These are phyloP conservation scores for Helarctos malayanus DNA, from an alignment of 2,797 vertebrate species.

Conservation along the genomic window DNA sequence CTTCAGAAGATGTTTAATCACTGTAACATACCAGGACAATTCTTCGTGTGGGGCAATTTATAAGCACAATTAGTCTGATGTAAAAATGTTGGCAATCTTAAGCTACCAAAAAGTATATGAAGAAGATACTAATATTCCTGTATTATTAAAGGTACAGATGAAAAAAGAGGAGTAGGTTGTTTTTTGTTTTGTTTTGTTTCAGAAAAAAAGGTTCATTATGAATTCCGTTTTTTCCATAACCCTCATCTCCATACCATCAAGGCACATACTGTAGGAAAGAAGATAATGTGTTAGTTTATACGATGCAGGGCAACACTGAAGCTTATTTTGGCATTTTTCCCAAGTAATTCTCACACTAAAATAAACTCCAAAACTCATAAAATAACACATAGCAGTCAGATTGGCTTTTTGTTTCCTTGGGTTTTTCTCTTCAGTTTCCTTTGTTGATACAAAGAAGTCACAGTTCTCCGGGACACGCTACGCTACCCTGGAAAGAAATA, in stretches of 20 bases:
- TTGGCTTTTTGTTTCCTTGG: not conserved
- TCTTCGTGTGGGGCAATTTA: not conserved
- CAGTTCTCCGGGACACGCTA: not conserved
- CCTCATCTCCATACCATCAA: not conserved
- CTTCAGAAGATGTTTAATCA: not conserved
- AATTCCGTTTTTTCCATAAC: not conserved
- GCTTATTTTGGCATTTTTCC: constrained; percentile 24
- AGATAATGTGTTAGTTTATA: not conserved
- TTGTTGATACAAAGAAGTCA: constrained; percentile 47
- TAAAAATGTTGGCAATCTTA: constrained; percentile 4
- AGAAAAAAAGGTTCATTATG: not conserved
- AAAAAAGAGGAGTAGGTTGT: not conserved
- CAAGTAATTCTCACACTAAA: not conserved
- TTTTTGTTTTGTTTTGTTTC: not conserved
- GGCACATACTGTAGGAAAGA: not conserved
- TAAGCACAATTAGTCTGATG: not conserved
- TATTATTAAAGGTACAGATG: not conserved
- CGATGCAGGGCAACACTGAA: not conserved
- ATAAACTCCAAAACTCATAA: not conserved
- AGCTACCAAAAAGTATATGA: not conserved
- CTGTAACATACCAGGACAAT: not conserved
- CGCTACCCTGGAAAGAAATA: not conserved
- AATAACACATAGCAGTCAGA: not conserved
- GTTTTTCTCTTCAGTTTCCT: constrained; percentile 55
- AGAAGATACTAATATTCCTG: not conserved